Base-by-base conservation (phyloP, 2,797 vertebrate genomes). In the Sebastolobus alascanus region DNA sequence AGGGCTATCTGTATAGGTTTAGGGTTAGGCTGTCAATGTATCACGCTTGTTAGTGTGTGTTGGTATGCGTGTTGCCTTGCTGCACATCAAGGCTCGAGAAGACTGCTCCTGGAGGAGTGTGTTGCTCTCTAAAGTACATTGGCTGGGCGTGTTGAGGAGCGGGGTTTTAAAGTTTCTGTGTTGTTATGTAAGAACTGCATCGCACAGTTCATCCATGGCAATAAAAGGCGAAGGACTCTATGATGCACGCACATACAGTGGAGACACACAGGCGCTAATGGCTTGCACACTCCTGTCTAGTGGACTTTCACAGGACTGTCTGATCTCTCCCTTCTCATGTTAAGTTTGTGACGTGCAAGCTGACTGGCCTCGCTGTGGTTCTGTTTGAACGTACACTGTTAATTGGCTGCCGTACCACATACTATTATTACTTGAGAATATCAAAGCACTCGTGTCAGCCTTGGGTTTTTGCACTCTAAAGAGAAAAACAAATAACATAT, bases 101-200 rank as follows among this genome's bases (percentile, higher is more conserved):
- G 55, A 76, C 58, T 56, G 16, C 63, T 80, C 70, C n/a, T 56
- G 11, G n/a, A 88, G 55, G 55, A 76, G 60, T 64, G 65, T 43
- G 67, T 75, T 83, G 67, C 60, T 73, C 50, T 63, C 22, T 59
- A 69, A 50, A 75, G 63, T 63, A 56, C 63, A 60, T 80, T 65
- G 66, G 37, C 56, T 69, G 22, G 78, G 56, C 59, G 65, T 55
- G 31, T 67, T 73, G 29, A 72, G 65, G 65, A 81, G 67, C 10
- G 25, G 29, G 14, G 68, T 58, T 88, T 84, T 33, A 43, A 88
- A 87, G 69, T 87, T 67, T 77, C 31, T 73, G 58, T 13, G 37
- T 54, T 29, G 40, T 89, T 82, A 86, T 79, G 54, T 84, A 84
- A 90, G 25, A 84, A 82, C 77, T 65, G 76, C 72, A 77, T 70